Percentiles rank a stretch among this genome's conserved stretches.
Conservation (phyloP, 2,113 vertebrate species). For the Holacanthus passer region DNA sequence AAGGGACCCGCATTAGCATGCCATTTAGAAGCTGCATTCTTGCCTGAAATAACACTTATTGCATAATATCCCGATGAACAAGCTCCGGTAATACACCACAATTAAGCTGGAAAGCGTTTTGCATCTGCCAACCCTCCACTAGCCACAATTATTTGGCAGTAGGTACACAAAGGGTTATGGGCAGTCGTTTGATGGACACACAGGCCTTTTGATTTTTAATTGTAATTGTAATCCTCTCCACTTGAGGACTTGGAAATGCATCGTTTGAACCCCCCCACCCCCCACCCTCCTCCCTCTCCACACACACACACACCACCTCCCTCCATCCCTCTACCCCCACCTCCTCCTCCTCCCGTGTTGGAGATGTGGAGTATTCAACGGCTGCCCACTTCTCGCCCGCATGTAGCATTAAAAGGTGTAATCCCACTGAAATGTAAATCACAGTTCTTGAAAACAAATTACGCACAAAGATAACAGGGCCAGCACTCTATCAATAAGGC, state of each 20-base stretch:
- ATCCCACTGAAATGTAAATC: conserved; percentile 98
- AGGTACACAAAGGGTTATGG: conserved; percentile 82
- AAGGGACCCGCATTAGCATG: conserved; percentile 84
- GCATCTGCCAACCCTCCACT: conserved; percentile 77
- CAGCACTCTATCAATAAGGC: conserved; percentile 82
- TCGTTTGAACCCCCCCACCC: conserved; percentile 85
- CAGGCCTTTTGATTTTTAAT: conserved; percentile 92
- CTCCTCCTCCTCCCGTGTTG: conserved; percentile 41
- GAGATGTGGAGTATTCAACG: conserved; percentile 78
- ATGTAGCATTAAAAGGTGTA: conserved; percentile 91
- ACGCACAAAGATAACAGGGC: conserved; percentile 89
- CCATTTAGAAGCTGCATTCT: conserved; percentile 77
- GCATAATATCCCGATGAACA: conserved; percentile 81
- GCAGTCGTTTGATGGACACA: conserved; percentile 85
- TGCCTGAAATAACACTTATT: conserved; percentile 86
- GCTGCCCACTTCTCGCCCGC: conserved; percentile 85
- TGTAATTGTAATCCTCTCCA: conserved; percentile 91
- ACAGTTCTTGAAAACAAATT: conserved; percentile 95
- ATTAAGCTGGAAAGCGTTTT: conserved; percentile 76
- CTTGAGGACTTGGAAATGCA: conserved; percentile 87
- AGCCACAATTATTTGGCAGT: conserved; percentile 74
- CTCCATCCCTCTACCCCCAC: conserved; percentile 12
- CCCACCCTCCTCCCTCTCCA: not conserved
- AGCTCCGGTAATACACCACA: conserved; percentile 73
- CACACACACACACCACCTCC: not conserved